phyloP scores from a whole-genome alignment of 2,797 vertebrate species.

The Eospalax fontanierii region DNA sequence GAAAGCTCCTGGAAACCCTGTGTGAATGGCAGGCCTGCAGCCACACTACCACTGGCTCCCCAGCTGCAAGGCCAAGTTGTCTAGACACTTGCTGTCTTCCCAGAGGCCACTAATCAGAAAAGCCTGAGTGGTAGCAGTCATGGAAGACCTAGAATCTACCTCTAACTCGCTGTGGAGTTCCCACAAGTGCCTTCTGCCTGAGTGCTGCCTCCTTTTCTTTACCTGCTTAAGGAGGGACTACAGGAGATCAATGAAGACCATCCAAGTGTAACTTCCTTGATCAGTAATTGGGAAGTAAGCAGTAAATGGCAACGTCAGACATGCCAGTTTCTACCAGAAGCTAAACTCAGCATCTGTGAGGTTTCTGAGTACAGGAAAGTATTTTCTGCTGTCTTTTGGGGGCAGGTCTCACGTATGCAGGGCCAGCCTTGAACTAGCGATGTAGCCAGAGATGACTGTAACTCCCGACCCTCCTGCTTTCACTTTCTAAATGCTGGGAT shows the following conservation, averaged over 20 bases:
- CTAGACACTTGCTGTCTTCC: neutral
- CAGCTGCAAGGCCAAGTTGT: neutral
- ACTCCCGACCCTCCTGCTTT: neutral
- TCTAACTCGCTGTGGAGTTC: neutral
- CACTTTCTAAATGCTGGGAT: neutral
- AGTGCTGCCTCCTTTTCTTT: constrained; percentile 13
- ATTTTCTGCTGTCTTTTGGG: neutral
- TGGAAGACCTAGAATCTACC: neutral
- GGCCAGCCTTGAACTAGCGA: neutral
- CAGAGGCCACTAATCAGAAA: neutral
- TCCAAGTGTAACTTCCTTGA: neutral
- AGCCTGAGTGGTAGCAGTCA: rapidly evolving
- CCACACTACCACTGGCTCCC: neutral
- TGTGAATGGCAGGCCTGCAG: neutral
- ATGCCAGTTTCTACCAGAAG: neutral
- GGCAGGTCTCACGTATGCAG: neutral
- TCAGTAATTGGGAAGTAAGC: neutral
- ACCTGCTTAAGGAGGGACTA: neutral
- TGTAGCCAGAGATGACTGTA: no score
- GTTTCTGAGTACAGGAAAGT: neutral
- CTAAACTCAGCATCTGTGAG: neutral
- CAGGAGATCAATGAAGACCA: neutral
- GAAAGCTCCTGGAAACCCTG: constrained; percentile 30
- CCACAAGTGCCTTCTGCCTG: neutral
- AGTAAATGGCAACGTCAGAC: neutral